Conservation (phyloP, 2,113 vertebrate species). For the Limnothrissa miodon region DNA sequence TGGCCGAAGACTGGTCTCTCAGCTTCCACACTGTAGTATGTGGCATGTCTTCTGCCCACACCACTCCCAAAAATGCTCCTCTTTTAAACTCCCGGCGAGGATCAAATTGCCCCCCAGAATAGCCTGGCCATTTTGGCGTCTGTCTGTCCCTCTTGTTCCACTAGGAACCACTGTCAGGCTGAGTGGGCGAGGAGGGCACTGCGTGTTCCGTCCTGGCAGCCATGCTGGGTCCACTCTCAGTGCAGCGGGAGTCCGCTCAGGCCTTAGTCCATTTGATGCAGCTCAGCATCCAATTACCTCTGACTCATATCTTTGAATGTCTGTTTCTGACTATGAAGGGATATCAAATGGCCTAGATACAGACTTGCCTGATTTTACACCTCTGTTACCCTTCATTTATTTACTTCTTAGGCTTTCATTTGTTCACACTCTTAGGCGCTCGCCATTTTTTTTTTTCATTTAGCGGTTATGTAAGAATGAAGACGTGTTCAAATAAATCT, state of each 20-base stretch:
- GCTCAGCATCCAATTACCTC: not conserved
- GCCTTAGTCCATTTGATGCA: not conserved
- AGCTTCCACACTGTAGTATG: not conserved
- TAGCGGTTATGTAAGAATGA: not conserved
- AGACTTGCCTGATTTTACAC: not conserved
- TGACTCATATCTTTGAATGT: not conserved
- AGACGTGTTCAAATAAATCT: not conserved
- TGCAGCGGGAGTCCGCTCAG: not conserved
- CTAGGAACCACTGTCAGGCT: slow-evolving; percentile 28
- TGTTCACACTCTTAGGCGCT: not conserved
- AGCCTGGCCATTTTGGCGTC: not conserved
- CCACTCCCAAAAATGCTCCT: slow-evolving; percentile 11
- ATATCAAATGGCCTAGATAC: not conserved
- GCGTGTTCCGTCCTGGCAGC: not conserved
- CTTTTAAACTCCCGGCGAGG: not conserved
- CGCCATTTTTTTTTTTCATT: not conserved
- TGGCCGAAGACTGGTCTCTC: not conserved
- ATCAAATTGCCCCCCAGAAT: slow-evolving; percentile 14
- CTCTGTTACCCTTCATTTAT: not conserved
- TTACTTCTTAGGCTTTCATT: not conserved
- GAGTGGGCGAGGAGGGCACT: not conserved
- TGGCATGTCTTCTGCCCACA: not conserved
- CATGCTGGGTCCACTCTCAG: not conserved
- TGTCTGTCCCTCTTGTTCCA: slow-evolving; percentile 24
- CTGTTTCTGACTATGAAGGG: not conserved